phyloP scores from a whole-genome alignment of 2,113 vertebrate genomes.

The Dicaeum eximium region DNA sequence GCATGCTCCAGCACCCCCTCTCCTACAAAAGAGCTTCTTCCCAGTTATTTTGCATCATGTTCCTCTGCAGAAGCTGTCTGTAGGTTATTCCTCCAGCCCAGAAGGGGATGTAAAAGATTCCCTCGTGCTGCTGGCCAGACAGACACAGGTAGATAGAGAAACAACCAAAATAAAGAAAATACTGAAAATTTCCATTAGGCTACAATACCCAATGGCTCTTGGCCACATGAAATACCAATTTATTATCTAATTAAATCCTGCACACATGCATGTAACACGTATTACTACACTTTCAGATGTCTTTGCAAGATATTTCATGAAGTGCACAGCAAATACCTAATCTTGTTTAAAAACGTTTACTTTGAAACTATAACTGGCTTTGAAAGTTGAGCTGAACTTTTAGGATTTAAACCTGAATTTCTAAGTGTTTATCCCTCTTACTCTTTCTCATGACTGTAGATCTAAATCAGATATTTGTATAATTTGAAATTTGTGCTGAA shows the following conservation, averaged over 20 bases:
- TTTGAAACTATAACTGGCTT: not conserved
- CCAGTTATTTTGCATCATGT: not conserved
- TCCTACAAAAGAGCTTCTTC: not conserved
- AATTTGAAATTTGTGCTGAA: not conserved
- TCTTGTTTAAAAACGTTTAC: not conserved
- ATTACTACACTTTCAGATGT: not conserved
- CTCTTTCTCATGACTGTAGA: not conserved
- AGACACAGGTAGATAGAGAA: accelerated
- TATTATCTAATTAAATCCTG: not conserved
- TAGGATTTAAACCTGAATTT: not conserved
- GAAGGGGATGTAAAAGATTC: not conserved
- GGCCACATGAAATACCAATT: not conserved
- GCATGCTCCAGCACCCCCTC: too few relatives aligned
- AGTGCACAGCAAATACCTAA: not conserved
- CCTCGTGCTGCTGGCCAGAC: not conserved
- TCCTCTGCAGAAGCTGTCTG: not conserved
- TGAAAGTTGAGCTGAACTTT: not conserved
- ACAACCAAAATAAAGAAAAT: not conserved
- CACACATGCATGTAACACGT: not conserved
- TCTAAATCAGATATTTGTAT: not conserved
- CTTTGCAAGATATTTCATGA: not conserved
- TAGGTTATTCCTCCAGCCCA: not conserved
- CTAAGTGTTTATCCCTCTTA: not conserved
- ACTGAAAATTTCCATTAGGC: not conserved
- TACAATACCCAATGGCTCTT: not conserved